phyloP scores from a whole-genome alignment of 2,113 vertebrate genomes.

The Tupaia tana region DNA sequence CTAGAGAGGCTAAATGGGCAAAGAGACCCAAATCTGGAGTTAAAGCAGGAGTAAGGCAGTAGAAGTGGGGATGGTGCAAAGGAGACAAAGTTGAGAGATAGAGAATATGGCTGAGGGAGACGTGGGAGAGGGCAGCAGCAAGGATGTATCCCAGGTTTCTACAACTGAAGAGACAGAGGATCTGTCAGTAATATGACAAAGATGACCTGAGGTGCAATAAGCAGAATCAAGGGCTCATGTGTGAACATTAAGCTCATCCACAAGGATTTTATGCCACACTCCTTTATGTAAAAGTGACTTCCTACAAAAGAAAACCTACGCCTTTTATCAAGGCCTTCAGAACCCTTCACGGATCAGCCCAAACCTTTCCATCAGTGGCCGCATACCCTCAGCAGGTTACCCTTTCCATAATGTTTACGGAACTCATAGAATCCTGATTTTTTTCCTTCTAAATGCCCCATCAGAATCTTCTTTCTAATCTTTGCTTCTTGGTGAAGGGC shows the following conservation, averaged over 20 bases:
- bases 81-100: background rate
- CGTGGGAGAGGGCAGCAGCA: background rate
- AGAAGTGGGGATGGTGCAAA: too few relatives aligned
- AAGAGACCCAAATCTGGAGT: background rate
- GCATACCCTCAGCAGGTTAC: background rate
- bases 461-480: slow-evolving; percentile 12
- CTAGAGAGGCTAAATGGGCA: background rate
- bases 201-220: background rate
- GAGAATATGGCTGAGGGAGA: too few relatives aligned
- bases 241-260: background rate
- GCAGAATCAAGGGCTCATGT: background rate
- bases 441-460: background rate
- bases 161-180: background rate
- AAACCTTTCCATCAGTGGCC: background rate
- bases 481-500: background rate
- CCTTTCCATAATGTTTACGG: background rate
- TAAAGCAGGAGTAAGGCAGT: background rate
- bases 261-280: background rate
- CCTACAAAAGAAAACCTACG: background rate
- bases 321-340: background rate
- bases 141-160: background rate
- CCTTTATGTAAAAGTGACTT: background rate
- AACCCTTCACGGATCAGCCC: background rate
- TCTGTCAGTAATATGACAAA: background rate
- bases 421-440: background rate